Base-by-base conservation (phyloP, 2,797 vertebrate genomes). In the Rousettus madagascariensis region DNA sequence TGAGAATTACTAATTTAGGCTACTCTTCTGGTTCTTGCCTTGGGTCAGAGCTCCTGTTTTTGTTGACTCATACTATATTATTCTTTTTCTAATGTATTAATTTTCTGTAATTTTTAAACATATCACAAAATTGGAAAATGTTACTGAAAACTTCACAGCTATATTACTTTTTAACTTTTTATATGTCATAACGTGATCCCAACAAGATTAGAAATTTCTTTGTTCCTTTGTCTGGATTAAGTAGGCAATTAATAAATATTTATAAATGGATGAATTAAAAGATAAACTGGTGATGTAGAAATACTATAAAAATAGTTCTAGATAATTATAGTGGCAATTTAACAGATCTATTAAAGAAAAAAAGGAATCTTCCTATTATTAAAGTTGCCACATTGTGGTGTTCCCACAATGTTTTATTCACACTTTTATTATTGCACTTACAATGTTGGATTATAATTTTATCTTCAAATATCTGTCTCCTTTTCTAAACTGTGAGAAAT, bases 261-360 rank as follows among this genome's bases (percentile, higher is more conserved):
- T 96, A 13, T 92, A 90, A 87, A 86, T 91, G 30, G 93, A 85
- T 66, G 19, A 85, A 82, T 92, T 92, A 78, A 92, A 93, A 94
- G 33, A 66, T 79, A 88, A 92, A 80, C 20, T 75, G 2, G 17
- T 86, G 36, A 51, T 80, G 36, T 3, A 38, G 4, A 87, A 95
- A 93, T 84, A 66, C 69, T 83, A 83, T 71, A 74, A 83, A 65
- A 91, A 79, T 85, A 75, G 36, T 90, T 96, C 38, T 82, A 74
- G 41, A 38, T 95, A 94, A 85, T 94, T 88, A 72, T 43, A 91
- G 49, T 61, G 22, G 33, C 38, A 91, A 77, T 59, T 93, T 94
- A 86, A 74, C 59, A 89, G 51, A 55, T 65, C 49, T 91, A 61
- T 75, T 87, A 95, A 85, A n/a, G 85, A 55, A 84, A 69, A 88